A percentile compares a stretch with the other conserved stretches of the same genome.
phyloP scores from a whole-genome alignment of 2,113 vertebrate genomes.

The Coreoperca whiteheadi region DNA sequence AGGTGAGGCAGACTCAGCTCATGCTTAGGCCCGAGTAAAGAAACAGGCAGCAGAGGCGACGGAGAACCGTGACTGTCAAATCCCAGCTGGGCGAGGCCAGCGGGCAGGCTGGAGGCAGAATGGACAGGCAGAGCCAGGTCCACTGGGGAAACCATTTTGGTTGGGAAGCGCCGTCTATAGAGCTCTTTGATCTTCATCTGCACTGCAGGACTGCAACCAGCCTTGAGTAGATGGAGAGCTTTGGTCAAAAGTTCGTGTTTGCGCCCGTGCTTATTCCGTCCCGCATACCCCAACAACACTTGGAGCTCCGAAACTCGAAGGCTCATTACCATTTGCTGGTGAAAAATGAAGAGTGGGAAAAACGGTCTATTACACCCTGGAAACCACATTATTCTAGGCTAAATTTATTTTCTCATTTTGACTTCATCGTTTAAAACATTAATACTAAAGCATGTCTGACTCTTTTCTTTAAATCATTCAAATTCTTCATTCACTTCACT shows the following conservation, averaged over 20 bases:
- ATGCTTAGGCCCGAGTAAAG: conserved; percentile 96
- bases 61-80: conserved; percentile 94
- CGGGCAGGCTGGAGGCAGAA: conserved; percentile 88
- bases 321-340: conserved; percentile 99
- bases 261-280: conserved; percentile 98
- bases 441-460: neutral
- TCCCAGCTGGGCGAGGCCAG: conserved; percentile 90
- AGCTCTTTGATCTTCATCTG: conserved; percentile 99
- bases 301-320: conserved; percentile 99
- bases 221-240: conserved; percentile 96
- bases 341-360: conserved; percentile 52
- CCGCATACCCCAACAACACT: conserved; percentile 98
- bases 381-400: conserved; percentile 1
- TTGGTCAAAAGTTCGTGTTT: conserved; percentile 99
- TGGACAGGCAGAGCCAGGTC: conserved; percentile 94
- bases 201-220: conserved; percentile 97
- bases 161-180: conserved; percentile 96
- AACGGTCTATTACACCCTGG: conserved; percentile 31
- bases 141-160: conserved; percentile 96
- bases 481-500: neutral
- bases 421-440: neutral
- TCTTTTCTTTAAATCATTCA: neutral
- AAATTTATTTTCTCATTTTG: neutral
- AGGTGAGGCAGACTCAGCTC: conserved; percentile 98
- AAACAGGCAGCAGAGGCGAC: conserved; percentile 95